These are phyloP conservation scores for Atrina japonica DNA, from an alignment of 2,888 invertebrate genomes.

Conservation along the genomic window DNA sequence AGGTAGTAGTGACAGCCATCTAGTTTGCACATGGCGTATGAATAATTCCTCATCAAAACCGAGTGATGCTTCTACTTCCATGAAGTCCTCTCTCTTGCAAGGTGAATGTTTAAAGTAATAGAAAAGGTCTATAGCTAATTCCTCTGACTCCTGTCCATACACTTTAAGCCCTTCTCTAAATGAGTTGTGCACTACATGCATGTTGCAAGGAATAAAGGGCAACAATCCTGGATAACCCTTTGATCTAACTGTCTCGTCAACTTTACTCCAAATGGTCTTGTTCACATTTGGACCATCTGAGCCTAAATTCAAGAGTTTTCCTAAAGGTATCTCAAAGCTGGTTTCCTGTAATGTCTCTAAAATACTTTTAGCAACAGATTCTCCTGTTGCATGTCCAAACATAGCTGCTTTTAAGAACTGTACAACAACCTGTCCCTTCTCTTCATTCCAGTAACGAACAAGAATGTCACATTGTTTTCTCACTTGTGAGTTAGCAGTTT, in stretches of 20 bases:
- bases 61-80: constrained; percentile 25
- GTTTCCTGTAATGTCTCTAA: constrained; percentile 37
- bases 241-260: constrained; percentile 29
- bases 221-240: constrained; percentile 39
- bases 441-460: constrained; percentile 41
- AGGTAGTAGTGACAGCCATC: constrained; percentile 51
- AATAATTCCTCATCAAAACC: constrained; percentile 50
- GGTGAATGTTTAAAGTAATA: constrained; percentile 47
- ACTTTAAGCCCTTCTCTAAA: constrained; percentile 47
- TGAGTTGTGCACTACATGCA: constrained; percentile 49
- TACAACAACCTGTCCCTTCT: constrained; percentile 28
- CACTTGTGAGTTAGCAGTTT: constrained; percentile 39
- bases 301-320: constrained; percentile 34
- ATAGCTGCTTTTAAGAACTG: constrained; percentile 42
- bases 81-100: constrained; percentile 52
- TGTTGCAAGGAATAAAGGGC: constrained; percentile 45
- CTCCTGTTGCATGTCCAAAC: constrained; percentile 51
- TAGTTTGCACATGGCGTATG: constrained; percentile 44
- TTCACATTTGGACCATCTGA: constrained; percentile 55
- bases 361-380: constrained; percentile 21
- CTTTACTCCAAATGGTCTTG: constrained; percentile 49
- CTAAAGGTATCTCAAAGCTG: constrained; percentile 33
- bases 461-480: constrained; percentile 46
- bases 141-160: constrained; percentile 33
- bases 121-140: constrained; percentile 49